phyloP scores from a whole-genome alignment of 2,888 invertebrate genomes.

The Melangyna quadrimaculata region DNA sequence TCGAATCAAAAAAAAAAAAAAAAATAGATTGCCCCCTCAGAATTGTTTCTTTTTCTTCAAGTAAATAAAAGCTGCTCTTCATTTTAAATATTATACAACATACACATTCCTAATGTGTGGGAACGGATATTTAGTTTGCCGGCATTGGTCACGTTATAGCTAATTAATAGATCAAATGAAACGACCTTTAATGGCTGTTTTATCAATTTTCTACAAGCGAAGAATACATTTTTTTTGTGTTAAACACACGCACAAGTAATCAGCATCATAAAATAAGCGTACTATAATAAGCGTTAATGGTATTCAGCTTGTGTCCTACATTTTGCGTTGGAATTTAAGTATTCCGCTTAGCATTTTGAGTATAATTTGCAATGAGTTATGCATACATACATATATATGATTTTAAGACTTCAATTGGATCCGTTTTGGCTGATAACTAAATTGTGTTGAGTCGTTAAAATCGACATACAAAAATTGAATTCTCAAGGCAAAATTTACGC shows the following conservation, averaged over 20 bases:
- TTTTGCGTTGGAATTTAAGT: not conserved
- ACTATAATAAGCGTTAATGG: conserved; percentile 14
- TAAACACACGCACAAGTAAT: not conserved
- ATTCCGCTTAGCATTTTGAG: not conserved
- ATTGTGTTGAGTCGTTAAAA: not conserved
- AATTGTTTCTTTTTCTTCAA: not conserved
- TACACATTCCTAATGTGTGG: conserved; percentile 24
- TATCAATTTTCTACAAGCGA: conserved; percentile 46
- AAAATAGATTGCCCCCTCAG: not conserved
- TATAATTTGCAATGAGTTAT: not conserved
- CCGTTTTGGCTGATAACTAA: not conserved
- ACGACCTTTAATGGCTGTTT: conserved; percentile 56
- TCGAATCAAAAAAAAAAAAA: not conserved
- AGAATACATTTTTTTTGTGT: conserved; percentile 10
- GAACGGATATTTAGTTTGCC: conserved; percentile 24
- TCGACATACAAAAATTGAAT: not conserved
- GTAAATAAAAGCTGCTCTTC: not conserved
- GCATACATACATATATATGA: too few relatives aligned
- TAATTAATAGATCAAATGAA: conserved; percentile 67
- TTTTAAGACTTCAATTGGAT: not conserved
- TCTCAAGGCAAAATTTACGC: not conserved
- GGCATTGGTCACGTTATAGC: conserved; percentile 11
- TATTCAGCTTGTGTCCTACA: conserved; percentile 16
- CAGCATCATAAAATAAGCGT: not conserved
- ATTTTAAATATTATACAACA: too few relatives aligned